Conservation (phyloP, 2,888 invertebrate genomes). For the Eupithecia inturbata region DNA sequence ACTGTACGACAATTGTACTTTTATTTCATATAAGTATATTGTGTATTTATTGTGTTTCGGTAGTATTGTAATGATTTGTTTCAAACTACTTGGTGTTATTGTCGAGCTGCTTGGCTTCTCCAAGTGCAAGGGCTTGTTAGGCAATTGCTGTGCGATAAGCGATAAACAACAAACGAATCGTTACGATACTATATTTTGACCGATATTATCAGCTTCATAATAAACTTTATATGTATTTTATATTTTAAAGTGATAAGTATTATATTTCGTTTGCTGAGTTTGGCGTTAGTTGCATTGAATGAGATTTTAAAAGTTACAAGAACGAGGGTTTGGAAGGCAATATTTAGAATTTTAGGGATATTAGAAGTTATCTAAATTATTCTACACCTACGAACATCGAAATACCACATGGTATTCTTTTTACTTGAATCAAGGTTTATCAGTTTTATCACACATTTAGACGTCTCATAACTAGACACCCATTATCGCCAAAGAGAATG, state of each 20-base stretch:
- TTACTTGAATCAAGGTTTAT: neutral
- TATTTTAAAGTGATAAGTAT: conserved; percentile 16
- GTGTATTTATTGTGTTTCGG: conserved; percentile 24
- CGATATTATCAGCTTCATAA: conserved; percentile 25
- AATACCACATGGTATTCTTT: neutral
- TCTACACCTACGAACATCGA: neutral
- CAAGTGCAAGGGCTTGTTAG: conserved; percentile 5
- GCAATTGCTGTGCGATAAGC: conserved; percentile 40
- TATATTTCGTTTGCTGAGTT: conserved; percentile 25
- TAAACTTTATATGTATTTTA: conserved; percentile 23
- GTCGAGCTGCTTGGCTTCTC: conserved; percentile 11
- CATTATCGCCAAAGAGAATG: neutral
- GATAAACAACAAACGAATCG: conserved; percentile 28
- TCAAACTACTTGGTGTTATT: conserved; percentile 8
- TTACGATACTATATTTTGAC: conserved; percentile 30
- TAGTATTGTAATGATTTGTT: conserved; percentile 38
- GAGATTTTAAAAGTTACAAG: neutral
- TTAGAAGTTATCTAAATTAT: neutral
- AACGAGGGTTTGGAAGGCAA: neutral
- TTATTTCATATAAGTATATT: conserved; percentile 21
- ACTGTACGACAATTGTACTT: conserved; percentile 15
- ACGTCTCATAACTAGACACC: neutral
- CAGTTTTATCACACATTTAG: neutral
- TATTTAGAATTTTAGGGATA: neutral
- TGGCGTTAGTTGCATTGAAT: conserved; percentile 23